These are phyloP conservation scores for Platyscapa corneri DNA, from an alignment of 1,140 invertebrate species.

Conservation along the genomic window DNA sequence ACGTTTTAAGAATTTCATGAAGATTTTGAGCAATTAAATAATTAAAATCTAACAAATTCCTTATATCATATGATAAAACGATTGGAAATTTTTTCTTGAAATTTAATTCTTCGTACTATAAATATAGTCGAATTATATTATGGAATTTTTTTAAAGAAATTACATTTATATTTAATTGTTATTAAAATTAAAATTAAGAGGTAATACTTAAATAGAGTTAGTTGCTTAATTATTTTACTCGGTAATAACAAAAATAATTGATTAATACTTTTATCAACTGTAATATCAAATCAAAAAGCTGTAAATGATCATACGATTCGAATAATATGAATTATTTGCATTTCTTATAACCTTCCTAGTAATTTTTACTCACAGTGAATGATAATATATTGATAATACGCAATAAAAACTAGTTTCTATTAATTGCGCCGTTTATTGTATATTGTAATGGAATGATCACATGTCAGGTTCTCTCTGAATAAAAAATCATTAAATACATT, in stretches of 20 bases:
- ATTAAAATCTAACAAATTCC: too few species aligned
- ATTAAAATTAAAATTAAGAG: neutral
- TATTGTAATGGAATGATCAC: neutral
- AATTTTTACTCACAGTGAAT: neutral
- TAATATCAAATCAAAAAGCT: slow-evolving; percentile 6
- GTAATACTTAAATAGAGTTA: too few species aligned
- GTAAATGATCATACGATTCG: neutral
- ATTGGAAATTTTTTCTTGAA: too few species aligned
- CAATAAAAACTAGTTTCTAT: neutral
- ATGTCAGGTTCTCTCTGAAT: neutral
- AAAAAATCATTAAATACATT: slow-evolving; percentile 5
- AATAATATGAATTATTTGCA: neutral
- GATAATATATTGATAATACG: slow-evolving; percentile 11
- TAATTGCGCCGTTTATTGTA: neutral
- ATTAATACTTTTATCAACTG: neutral
- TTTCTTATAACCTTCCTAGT: slow-evolving; percentile 16
- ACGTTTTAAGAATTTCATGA: too few species aligned
- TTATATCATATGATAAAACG: too few species aligned
- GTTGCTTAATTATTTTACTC: too few species aligned
- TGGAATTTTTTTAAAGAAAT: too few species aligned
- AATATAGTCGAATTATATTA: too few species aligned
- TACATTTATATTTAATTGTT: too few species aligned
- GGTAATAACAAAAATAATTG: too few species aligned
- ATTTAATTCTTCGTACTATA: too few species aligned
- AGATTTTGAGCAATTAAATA: too few species aligned